Conservation (phyloP, 1,140 invertebrate species). For the Eupeodes corollae region DNA sequence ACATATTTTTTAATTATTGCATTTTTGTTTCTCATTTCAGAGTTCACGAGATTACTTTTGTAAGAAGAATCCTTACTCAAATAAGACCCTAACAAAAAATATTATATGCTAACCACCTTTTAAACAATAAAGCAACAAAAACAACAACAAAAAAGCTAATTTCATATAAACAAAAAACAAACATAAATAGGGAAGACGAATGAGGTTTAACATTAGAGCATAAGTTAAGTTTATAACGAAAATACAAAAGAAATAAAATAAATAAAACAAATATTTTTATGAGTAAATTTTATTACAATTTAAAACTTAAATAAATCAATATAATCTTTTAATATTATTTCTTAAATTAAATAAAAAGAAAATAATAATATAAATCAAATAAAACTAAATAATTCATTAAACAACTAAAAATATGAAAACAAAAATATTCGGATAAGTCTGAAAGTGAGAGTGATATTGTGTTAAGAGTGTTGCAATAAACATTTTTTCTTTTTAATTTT, state of each 20-base stretch:
- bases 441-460: conserved; percentile 37
- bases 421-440: conserved; percentile 36
- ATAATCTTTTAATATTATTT: not conserved
- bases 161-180: too few relatives aligned
- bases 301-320: conserved; percentile 6
- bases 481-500: too few relatives aligned
- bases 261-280: conserved; percentile 11
- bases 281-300: conserved; percentile 1
- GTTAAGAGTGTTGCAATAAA: conserved; percentile 33
- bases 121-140: conserved; percentile 5
- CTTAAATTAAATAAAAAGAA: not conserved
- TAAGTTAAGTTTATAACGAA: conserved; percentile 6
- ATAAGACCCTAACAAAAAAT: conserved; percentile 3
- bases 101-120: not conserved
- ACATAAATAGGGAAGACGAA: not conserved
- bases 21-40: conserved; percentile 43
- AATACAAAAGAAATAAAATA: conserved; percentile 18
- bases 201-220: not conserved
- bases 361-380: conserved; percentile 8
- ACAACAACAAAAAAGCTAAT: conserved; percentile 10
- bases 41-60: conserved; percentile 51
- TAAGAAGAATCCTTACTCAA: conserved; percentile 30
- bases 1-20: conserved; percentile 5
- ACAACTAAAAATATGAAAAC: not conserved
- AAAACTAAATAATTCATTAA: not conserved